Conservation (phyloP, 2,113 vertebrate species). For the Actinemys pallida region DNA sequence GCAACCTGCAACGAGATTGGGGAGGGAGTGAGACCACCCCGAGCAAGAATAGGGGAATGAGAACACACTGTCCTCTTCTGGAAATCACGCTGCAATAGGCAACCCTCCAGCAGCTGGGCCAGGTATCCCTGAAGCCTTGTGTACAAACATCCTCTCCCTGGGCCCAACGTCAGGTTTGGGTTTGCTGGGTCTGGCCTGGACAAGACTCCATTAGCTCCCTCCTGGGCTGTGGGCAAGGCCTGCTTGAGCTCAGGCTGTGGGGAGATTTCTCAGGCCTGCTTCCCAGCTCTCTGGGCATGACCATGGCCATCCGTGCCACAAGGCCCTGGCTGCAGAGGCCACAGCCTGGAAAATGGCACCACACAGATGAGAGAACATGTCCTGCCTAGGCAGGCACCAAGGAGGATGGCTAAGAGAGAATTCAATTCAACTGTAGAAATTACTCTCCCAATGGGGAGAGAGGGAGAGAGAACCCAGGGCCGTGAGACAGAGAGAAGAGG, state of each 20-base stretch:
- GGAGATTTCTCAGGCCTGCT: neutral
- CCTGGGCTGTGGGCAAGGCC: neutral
- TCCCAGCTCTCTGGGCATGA: neutral
- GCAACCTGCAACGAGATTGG: constrained; percentile 81
- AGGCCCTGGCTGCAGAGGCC: neutral
- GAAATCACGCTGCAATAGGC: neutral
- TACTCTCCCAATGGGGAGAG: neutral
- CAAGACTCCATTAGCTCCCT: neutral
- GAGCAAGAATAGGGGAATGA: neutral
- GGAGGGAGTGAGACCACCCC: neutral
- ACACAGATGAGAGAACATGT: fast-evolving
- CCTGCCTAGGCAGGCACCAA: neutral
- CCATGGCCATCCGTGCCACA: neutral
- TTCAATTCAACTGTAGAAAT: neutral
- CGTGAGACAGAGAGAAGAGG: neutral
- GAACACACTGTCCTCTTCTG: no score
- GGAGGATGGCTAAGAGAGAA: neutral
- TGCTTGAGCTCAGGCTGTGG: neutral
- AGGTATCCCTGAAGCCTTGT: neutral
- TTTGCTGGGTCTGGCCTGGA: neutral
- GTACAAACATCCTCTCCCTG: neutral
- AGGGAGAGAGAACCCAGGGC: neutral
- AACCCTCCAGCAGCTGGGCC: neutral
- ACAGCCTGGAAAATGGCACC: neutral
- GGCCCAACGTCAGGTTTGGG: neutral